Evolutionary conservation across 2,797 vertebrate genomes (phyloP), one percentile per base, ranked within the genome.

Genomic region (Sparus aurata): DNA sequence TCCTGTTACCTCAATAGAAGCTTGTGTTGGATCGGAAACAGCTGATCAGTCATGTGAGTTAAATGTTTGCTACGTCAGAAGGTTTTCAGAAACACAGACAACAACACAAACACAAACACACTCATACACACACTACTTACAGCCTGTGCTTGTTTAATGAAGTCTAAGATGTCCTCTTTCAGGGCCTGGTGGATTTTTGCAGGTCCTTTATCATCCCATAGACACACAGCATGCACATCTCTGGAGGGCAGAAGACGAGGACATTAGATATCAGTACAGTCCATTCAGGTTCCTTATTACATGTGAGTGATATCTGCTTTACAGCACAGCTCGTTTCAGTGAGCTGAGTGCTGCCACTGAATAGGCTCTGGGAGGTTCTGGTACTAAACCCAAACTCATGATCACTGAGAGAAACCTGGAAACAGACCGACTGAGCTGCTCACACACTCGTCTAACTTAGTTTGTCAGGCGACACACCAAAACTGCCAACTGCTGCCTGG

Each of bases 131-230:
- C 11, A 12, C 12, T 25, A 80, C 92, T 84, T 69, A 92, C 90
- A 59, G 97, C 97, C 92, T 99, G 98, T 85, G 98, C 98, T 96
- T 99, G 98, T 93, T 99, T 99, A 92, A 99, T 99, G 93, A 99
- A 99, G 90, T 99, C 98, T 88, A 99, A 95, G 90, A 99, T 99
- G 92, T 99, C 98, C 91, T 99, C 98, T 95, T 99, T 99, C 84
- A 99, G 95, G 85, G 98, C 98, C 86, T 99, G 98, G 90, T 99
- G 98, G 91, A 99, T 99, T 95, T 99, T 99, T 85, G 97, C 97
- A 49, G 98, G 98, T 79, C 98, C 98, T 96, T 99, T 99, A 92
- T 99, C 98, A 91, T 99, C 98, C 98, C 98, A 99, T 57, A 99
- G 93, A 93, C 98, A 99, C 86, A 99, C 98, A 69, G 97, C 98